Evolutionary conservation across 2,797 vertebrate genomes (phyloP).

Genomic region (Sciurus vulgaris): DNA sequence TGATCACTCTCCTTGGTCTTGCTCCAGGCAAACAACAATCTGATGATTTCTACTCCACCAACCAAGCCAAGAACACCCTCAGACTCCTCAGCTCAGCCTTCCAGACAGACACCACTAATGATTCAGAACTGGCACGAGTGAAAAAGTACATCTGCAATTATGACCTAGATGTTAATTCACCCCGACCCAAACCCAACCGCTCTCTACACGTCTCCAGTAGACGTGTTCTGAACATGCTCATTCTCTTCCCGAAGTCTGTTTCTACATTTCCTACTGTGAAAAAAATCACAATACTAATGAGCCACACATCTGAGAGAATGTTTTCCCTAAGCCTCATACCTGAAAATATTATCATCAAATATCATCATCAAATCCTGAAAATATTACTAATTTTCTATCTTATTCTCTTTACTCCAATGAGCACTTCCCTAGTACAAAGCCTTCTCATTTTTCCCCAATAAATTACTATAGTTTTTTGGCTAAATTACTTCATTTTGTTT

Average conservation of each 20-base stretch:
- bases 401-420: background rate
- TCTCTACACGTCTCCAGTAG: background rate
- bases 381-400: conserved; percentile 36
- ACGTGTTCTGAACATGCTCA: background rate
- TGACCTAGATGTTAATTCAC: background rate
- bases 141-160: background rate
- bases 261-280: background rate
- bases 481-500: background rate
- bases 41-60: background rate
- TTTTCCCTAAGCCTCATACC: background rate
- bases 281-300: background rate
- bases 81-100: background rate
- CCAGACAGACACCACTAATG: background rate
- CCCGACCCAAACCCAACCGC: background rate
- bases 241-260: background rate
- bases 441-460: conserved; percentile 18
- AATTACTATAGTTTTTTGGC: background rate
- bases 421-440: background rate
- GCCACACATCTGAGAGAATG: background rate
- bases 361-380: background rate
- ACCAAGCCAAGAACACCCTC: background rate
- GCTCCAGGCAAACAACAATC: background rate
- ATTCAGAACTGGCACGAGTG: background rate
- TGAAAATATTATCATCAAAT: too few species aligned
- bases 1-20: background rate